Percentiles rank a stretch among this genome's conserved stretches.
These are phyloP conservation scores for Metalampra italica DNA, from an alignment of 2,888 invertebrate species.

Conservation along the genomic window DNA sequence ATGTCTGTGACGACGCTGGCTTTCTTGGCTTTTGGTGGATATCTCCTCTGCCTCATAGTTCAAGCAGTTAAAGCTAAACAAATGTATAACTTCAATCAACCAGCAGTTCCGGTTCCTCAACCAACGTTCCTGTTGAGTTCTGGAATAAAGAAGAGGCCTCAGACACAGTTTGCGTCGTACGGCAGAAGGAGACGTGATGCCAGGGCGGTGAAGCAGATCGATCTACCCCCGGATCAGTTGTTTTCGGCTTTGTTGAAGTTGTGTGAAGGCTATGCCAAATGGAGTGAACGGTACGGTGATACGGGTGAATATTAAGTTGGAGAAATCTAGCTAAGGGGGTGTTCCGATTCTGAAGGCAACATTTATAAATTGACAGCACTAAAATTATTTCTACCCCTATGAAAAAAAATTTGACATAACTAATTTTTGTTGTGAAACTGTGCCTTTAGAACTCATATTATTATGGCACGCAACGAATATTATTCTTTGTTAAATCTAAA, in stretches of 20 bases:
- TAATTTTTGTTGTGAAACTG: too few species aligned
- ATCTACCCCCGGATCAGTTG: slow-evolving; percentile 64
- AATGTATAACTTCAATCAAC: slow-evolving; percentile 36
- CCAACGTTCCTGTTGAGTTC: slow-evolving; percentile 56
- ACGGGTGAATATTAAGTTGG: neutral
- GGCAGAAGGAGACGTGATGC: slow-evolving; percentile 47
- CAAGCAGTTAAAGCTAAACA: slow-evolving; percentile 85
- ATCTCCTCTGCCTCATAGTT: slow-evolving; percentile 86
- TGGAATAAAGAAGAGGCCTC: slow-evolving; percentile 66
- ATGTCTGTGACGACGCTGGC: slow-evolving; percentile 87
- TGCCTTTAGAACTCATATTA: too few species aligned
- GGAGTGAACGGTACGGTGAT: slow-evolving; percentile 41
- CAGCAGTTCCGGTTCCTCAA: slow-evolving; percentile 35
- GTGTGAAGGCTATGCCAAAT: slow-evolving; percentile 78
- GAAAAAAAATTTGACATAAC: too few species aligned
- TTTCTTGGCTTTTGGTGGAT: slow-evolving; percentile 91
- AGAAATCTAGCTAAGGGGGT: too few species aligned
- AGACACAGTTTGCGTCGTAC: slow-evolving; percentile 55
- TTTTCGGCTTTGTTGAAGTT: slow-evolving; percentile 71
- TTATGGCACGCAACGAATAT: too few species aligned
- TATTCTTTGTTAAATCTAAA: too few species aligned
- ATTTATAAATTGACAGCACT: too few species aligned
- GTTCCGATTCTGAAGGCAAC: too few species aligned
- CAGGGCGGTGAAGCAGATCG: slow-evolving; percentile 34
- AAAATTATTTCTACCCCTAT: too few species aligned